Evolutionary conservation across 2,797 vertebrate genomes (phyloP), one percentile per base, ranked within the genome.

Genomic region (Lindbergichthys nudifrons): DNA sequence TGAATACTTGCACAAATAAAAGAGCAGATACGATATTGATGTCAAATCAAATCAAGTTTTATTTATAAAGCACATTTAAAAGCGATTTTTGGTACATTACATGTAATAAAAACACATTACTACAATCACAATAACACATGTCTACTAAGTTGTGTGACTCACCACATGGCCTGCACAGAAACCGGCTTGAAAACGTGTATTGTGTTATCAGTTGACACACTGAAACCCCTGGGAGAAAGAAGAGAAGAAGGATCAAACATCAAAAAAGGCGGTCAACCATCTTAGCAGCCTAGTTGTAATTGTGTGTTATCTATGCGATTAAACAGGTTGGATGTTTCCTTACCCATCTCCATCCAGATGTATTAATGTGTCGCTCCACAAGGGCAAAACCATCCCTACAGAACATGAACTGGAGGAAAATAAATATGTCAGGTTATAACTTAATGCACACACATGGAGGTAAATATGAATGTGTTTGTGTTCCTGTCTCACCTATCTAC

Each of bases 91-190:
- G n/a, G n/a, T n/a, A n/a, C n/a, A n/a, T n/a, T n/a, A n/a, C n/a
- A n/a, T n/a, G n/a, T n/a, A n/a, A n/a, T n/a, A n/a, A n/a, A n/a
- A n/a, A n/a, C n/a, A n/a, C n/a, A n/a, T n/a, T n/a, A n/a, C n/a
- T n/a, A n/a, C n/a, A n/a, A n/a, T n/a, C n/a, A n/a, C n/a, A n/a
- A n/a, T n/a, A n/a, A n/a, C n/a, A n/a, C n/a, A n/a, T n/a, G n/a
- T 75, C 8, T 42, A 41, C 30, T 15, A 23, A 54, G 47, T 30
- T 0, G 59, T 16, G 21, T 63, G 45, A 93, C 97, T 97, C 88
- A 99, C 98, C 98, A 99, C 98, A 99, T 99, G 63, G 98, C 98
- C 89, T 99, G 98, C 32, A 99, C 98, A 3, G 98, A 99, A 39
- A 99, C 98, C 0, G 98, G 98, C 87, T 99, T 99, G 94, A 99